A percentile compares a stretch with the other conserved stretches of the same genome.
Evolutionary conservation across 2,113 vertebrate species (phyloP).

Genomic region (Oenanthe oenanthe): DNA sequence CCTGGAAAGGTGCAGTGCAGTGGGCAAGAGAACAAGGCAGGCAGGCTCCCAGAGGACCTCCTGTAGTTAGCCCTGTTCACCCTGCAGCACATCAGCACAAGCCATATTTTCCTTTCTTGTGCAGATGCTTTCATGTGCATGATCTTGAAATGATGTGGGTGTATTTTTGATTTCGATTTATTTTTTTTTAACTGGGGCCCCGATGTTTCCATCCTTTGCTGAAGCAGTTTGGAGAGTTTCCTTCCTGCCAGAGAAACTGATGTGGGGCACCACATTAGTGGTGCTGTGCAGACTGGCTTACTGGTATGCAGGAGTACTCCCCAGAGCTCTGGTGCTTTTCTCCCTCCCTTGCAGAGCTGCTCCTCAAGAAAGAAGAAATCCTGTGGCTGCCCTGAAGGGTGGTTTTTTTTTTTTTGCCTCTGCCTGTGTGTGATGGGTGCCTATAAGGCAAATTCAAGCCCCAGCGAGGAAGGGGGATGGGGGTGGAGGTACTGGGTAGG

Average conservation of each 20-base stretch:
- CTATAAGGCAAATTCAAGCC: background rate
- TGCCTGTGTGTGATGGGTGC: background rate
- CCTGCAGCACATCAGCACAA: too few relatives aligned
- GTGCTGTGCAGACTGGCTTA: background rate
- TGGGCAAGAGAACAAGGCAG: background rate
- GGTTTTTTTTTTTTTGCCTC: background rate
- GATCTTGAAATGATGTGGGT: background rate
- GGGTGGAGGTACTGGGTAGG: background rate
- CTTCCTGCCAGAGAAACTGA: background rate
- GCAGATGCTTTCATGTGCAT: background rate
- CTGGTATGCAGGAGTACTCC: background rate
- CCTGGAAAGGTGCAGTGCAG: background rate
- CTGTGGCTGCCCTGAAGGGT: background rate
- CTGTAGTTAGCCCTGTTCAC: background rate
- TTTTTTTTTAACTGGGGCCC: background rate
- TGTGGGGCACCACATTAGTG: background rate
- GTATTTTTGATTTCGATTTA: background rate
- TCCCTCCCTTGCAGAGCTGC: background rate
- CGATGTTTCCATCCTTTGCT: background rate
- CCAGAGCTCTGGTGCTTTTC: background rate
- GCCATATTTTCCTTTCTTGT: background rate
- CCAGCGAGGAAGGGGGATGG: accelerated
- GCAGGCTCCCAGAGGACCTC: background rate
- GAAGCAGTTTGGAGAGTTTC: background rate
- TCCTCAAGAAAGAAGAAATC: slow-evolving; percentile 10